Percentiles rank a stretch among this genome's conserved stretches.
These are phyloP conservation scores for Harmothoe impar DNA, from an alignment of 2,888 invertebrate species.

Conservation along the genomic window DNA sequence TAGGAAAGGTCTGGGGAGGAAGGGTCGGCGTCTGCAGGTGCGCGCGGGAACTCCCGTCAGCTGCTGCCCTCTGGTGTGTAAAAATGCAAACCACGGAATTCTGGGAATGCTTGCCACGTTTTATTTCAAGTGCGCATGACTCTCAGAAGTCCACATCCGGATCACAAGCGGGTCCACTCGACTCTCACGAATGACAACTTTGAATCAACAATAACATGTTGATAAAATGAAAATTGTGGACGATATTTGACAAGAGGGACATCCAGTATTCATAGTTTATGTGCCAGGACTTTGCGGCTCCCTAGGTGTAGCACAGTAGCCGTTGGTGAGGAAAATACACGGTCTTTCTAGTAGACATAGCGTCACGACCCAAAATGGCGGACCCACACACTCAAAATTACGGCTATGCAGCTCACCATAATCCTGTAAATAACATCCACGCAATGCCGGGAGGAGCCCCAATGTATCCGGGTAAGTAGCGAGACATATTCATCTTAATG, in stretches of 20 bases:
- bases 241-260: constrained; percentile 39
- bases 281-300: constrained; percentile 37
- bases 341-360: constrained; percentile 41
- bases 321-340: constrained; percentile 6
- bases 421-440: constrained; percentile 22
- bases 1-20: too few relatives aligned
- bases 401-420: background rate
- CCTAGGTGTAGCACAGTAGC: too few relatives aligned
- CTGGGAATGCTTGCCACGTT: constrained; percentile 61
- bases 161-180: background rate
- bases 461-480: constrained; percentile 43
- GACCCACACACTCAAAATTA: constrained; percentile 52
- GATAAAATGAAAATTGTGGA: constrained; percentile 19
- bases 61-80: constrained; percentile 32
- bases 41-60: too few relatives aligned
- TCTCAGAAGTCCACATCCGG: constrained; percentile 58
- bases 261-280: background rate
- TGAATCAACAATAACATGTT: constrained; percentile 39
- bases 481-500: background rate
- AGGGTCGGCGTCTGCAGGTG: too few relatives aligned
- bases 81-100: background rate
- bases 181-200: constrained; percentile 36
- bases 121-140: constrained; percentile 32
- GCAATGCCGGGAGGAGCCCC: constrained; percentile 30
- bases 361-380: constrained; percentile 60